Conservation (phyloP, 1,140 invertebrate species). For the Brachionus asplanchnoidis region DNA sequence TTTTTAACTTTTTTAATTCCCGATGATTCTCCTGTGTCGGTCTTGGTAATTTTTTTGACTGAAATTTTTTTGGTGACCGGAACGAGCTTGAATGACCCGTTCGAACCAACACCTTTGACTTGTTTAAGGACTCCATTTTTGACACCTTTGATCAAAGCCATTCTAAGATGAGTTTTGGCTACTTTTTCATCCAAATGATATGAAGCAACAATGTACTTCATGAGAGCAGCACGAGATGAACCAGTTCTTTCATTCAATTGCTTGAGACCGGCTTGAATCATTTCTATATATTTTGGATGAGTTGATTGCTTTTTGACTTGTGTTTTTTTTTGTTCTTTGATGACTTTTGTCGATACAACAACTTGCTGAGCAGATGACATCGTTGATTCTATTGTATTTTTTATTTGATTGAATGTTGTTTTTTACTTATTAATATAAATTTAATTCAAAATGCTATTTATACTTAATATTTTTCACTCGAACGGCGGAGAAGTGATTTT, state of each 20-base stretch:
- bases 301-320: not conserved
- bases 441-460: not conserved
- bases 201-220: conserved; percentile 42
- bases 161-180: conserved; percentile 26
- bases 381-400: not conserved
- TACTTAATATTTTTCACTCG: not conserved
- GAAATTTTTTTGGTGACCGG: not conserved
- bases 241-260: conserved; percentile 41
- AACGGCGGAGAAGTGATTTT: conserved; percentile 26
- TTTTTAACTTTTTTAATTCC: not conserved
- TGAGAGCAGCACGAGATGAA: conserved; percentile 33
- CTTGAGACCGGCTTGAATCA: conserved; percentile 39
- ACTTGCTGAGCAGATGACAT: not conserved
- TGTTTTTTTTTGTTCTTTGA: not conserved
- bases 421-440: not conserved
- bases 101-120: conserved; percentile 42
- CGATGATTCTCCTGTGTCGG: not conserved
- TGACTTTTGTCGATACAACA: not conserved
- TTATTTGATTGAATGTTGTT: not conserved
- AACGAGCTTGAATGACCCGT: conserved; percentile 40
- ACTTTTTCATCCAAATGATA: conserved; percentile 30
- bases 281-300: conserved; percentile 41
- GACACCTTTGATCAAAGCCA: conserved; percentile 13
- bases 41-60: not conserved
- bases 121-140: conserved; percentile 40